A percentile compares a stretch with the other conserved stretches of the same genome.
Evolutionary conservation across 2,888 invertebrate species (phyloP).

Genomic region (Syritta pipiens): DNA sequence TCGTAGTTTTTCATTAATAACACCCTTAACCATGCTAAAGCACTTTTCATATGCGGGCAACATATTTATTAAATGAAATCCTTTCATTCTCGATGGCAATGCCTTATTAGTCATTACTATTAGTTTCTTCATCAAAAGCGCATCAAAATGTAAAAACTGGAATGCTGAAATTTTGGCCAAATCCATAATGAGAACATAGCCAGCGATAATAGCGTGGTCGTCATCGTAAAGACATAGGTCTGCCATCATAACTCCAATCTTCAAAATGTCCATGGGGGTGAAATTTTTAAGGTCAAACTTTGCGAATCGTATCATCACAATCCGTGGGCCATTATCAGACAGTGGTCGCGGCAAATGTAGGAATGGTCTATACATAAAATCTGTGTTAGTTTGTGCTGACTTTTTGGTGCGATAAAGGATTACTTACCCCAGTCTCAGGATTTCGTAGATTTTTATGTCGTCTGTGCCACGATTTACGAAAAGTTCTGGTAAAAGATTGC

Average conservation of each 20-base stretch:
- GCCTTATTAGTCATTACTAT: conserved; percentile 81
- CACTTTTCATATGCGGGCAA: conserved; percentile 81
- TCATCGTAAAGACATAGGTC: conserved; percentile 82
- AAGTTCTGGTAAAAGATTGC: conserved; percentile 81
- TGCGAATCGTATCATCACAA: conserved; percentile 80
- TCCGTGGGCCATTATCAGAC: conserved; percentile 78
- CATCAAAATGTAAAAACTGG: conserved; percentile 81
- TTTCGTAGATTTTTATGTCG: conserved; percentile 72
- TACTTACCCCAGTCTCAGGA: conserved; percentile 75
- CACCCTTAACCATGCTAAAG: conserved; percentile 81
- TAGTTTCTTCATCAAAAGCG: conserved; percentile 80
- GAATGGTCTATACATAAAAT: conserved; percentile 33
- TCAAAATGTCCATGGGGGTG: conserved; percentile 79
- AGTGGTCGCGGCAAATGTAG: conserved; percentile 71
- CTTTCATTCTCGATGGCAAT: conserved; percentile 81
- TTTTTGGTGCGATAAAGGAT: too few species aligned
- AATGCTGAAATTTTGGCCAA: conserved; percentile 80
- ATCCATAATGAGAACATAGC: conserved; percentile 81
- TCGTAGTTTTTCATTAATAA: conserved; percentile 82
- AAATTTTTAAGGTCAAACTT: conserved; percentile 76
- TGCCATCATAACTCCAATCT: conserved; percentile 81
- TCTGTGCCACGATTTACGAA: conserved; percentile 77
- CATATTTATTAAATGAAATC: conserved; percentile 81
- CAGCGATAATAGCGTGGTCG: conserved; percentile 81
- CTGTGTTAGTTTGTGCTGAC: too few species aligned